These are phyloP conservation scores for Porites divaricata DNA, from an alignment of 92 coral and sea anemone species.

Conservation along the genomic window DNA sequence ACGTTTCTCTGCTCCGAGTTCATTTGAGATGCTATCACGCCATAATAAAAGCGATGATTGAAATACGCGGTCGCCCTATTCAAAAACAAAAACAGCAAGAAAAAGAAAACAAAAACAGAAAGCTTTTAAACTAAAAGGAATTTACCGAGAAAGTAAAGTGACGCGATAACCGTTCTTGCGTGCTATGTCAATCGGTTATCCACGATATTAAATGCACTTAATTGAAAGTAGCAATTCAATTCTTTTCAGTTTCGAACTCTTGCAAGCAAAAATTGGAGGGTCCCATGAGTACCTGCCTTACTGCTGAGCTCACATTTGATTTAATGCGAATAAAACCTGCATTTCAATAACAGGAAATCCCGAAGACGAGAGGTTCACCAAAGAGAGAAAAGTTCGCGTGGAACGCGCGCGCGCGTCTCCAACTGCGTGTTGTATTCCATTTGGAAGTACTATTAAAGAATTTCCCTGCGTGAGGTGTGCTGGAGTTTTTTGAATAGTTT, in stretches of 20 bases:
- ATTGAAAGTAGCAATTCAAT: background rate
- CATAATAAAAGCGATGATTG: constrained; percentile 33
- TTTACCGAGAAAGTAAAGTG: constrained; percentile 2
- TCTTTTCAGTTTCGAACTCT: background rate
- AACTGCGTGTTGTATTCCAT: constrained; percentile 14
- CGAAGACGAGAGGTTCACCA: constrained; percentile 45
- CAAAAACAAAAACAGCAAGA: constrained; percentile 37
- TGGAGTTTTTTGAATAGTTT: background rate
- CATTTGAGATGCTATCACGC: constrained; percentile 15
- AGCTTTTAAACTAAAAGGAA: constrained; percentile 54
- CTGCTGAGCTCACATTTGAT: constrained; percentile 31
- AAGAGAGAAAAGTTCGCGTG: constrained; percentile 1
- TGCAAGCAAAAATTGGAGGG: background rate
- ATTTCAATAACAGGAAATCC: constrained; percentile 42
- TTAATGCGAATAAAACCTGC: constrained; percentile 21
- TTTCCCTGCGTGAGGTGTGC: constrained; percentile 29
- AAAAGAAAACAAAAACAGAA: constrained; percentile 51
- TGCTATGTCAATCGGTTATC: constrained; percentile 4
- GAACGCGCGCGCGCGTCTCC: constrained; percentile 39
- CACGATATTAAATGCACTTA: background rate
- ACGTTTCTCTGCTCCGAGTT: background rate
- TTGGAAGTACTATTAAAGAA: constrained; percentile 18
- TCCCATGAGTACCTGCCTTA: constrained; percentile 2
- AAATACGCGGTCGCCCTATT: constrained; percentile 18
- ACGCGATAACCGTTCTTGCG: constrained; percentile 7